A percentile compares a stretch with the other conserved stretches of the same genome.
Conservation (phyloP, 2,797 vertebrate genomes). For the Gastrophryne carolinensis region DNA sequence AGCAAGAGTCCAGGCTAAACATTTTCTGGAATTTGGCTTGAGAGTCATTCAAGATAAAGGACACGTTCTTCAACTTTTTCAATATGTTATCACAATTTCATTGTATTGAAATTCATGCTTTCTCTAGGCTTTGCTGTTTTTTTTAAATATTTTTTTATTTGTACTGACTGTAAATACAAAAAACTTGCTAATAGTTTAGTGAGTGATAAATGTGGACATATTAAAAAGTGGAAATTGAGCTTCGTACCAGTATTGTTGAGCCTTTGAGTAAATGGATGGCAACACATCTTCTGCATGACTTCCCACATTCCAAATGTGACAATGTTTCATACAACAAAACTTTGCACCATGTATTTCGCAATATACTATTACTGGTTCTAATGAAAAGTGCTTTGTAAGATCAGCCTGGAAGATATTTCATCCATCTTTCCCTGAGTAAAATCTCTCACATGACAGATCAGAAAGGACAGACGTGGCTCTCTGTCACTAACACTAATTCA, state of each 20-base stretch:
- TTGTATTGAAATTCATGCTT: too few relatives aligned
- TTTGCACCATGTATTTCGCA: background rate
- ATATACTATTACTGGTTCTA: constrained; percentile 6
- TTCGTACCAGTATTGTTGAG: background rate
- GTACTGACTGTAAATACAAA: background rate
- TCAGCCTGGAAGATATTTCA: constrained; percentile 25
- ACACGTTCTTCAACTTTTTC: too few relatives aligned
- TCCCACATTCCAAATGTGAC: constrained; percentile 21
- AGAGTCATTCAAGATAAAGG: too few relatives aligned
- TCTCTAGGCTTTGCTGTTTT: too few relatives aligned
- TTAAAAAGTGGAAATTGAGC: background rate
- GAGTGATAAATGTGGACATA: background rate
- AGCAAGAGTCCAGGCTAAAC: too few relatives aligned
- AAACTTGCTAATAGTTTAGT: background rate
- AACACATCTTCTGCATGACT: background rate
- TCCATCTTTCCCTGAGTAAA: constrained; percentile 1
- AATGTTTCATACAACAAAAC: constrained; percentile 30
- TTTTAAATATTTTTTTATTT: too few relatives aligned
- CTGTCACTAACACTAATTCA: constrained; percentile 32
- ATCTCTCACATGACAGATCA: constrained; percentile 14
- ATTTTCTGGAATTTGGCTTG: too few relatives aligned
- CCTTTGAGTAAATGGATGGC: background rate
- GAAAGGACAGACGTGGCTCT: constrained; percentile 11
- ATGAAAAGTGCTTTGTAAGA: constrained; percentile 36
- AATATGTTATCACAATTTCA: too few relatives aligned